Conservation (phyloP, 2,113 vertebrate species). For the Tricholaema leucomelas region DNA sequence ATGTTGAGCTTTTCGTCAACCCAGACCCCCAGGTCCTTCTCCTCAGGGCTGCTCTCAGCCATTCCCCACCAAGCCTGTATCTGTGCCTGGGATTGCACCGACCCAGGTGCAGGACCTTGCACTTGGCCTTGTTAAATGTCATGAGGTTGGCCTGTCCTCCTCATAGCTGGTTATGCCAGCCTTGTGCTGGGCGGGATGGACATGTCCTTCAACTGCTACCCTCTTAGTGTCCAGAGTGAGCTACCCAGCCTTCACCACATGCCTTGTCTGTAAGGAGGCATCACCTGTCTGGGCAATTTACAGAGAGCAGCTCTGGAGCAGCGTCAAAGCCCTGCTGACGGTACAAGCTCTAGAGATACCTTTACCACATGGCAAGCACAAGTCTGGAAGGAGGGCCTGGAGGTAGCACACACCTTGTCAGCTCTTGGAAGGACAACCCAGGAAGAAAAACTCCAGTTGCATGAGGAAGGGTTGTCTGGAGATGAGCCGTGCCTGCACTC, state of each 20-base stretch:
- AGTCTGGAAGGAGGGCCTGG: background rate
- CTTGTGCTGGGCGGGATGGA: background rate
- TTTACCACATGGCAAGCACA: background rate
- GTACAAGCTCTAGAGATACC: background rate
- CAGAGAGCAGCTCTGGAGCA: background rate
- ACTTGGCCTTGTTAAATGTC: too few species aligned
- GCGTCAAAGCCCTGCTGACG: background rate
- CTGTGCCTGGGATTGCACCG: too few species aligned
- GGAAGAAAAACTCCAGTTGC: background rate
- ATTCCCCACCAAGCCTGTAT: too few species aligned
- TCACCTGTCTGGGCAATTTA: background rate
- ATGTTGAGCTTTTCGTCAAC: too few species aligned
- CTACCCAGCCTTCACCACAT: background rate
- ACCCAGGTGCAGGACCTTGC: too few species aligned
- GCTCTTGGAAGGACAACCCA: background rate
- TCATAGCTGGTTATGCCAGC: fast-evolving
- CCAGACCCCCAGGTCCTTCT: too few species aligned
- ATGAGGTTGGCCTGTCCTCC: too few species aligned
- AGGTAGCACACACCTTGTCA: background rate
- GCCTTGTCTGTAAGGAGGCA: background rate
- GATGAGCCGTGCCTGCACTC: background rate
- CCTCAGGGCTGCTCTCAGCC: too few species aligned
- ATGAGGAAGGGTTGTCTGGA: background rate
- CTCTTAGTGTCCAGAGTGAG: background rate
- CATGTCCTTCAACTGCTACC: background rate